Percentiles rank a stretch among this genome's conserved stretches.
phyloP scores from a whole-genome alignment of 2,113 vertebrate genomes.

The Pseudopodoces humilis region DNA sequence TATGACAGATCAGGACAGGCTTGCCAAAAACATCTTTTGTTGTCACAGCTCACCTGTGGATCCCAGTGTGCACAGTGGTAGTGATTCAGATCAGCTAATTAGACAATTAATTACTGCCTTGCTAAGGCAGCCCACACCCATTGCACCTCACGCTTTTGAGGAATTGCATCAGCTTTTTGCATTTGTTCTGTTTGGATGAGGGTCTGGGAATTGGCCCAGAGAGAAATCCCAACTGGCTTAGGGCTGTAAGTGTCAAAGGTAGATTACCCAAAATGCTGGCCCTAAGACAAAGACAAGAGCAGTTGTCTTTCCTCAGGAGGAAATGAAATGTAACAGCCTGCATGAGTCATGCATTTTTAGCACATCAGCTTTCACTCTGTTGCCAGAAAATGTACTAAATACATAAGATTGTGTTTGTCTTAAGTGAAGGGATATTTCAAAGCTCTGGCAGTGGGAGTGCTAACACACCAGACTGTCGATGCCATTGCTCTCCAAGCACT shows the following conservation, averaged over 20 bases:
- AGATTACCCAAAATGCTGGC: constrained; percentile 26
- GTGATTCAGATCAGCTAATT: background rate
- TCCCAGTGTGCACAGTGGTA: background rate
- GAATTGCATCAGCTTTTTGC: background rate
- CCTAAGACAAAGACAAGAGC: background rate
- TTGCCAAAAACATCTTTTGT: background rate
- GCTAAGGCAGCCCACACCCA: background rate
- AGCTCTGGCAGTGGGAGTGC: background rate
- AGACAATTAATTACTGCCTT: background rate
- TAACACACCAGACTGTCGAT: background rate
- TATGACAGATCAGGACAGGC: background rate
- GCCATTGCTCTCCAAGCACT: background rate
- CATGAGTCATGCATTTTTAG: constrained; percentile 45
- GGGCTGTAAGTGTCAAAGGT: constrained; percentile 5
- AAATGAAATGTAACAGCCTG: constrained; percentile 43
- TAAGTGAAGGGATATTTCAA: constrained; percentile 26
- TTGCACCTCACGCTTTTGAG: background rate
- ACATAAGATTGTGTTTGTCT: background rate
- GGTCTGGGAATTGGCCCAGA: background rate
- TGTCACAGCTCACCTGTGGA: background rate
- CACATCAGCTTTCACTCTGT: background rate
- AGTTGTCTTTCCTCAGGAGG: constrained; percentile 26
- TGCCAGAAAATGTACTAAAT: constrained; percentile 31
- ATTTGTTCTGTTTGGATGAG: background rate
- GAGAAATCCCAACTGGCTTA: background rate